A percentile compares a stretch with the other conserved stretches of the same genome.
Evolutionary conservation across 2,888 invertebrate genomes (phyloP).

Genomic region (Chloroclystis v-ata): DNA sequence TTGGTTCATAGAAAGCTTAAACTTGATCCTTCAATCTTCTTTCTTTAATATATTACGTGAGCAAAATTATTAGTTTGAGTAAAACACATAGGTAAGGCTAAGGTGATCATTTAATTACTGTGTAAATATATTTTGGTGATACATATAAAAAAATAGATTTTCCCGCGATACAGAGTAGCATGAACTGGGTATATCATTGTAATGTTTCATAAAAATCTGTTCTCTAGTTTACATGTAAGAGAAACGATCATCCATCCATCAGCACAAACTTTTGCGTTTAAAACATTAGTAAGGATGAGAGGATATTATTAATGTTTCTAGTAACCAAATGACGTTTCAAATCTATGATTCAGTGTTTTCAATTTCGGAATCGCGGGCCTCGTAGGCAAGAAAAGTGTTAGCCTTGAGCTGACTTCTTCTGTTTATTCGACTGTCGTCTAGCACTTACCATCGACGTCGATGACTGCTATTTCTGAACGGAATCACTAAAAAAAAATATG

Average conservation of each 20-base stretch:
- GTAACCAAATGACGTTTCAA: background rate
- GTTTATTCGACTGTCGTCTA: conserved; percentile 75
- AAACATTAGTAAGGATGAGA: background rate
- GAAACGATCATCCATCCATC: no score
- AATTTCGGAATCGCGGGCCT: conserved; percentile 19
- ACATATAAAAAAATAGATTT: no score
- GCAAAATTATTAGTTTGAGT: background rate
- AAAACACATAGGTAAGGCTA: no score
- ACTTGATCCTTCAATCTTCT: background rate
- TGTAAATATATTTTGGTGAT: no score
- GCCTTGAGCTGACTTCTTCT: conserved; percentile 60
- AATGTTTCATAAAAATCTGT: no score
- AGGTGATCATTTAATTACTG: no score
- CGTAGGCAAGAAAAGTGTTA: conserved; percentile 47
- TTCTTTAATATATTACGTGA: conserved; percentile 46
- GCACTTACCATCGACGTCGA: conserved; percentile 71
- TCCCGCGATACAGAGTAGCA: no score
- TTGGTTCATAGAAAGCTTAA: no score
- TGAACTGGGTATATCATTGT: no score
- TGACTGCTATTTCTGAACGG: conserved; percentile 67
- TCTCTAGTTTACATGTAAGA: no score
- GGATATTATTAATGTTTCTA: background rate
- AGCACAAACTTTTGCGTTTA: no score
- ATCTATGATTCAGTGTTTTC: conserved; percentile 16
- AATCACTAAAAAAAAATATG: conserved; percentile 51